Evolutionary conservation across 2,888 invertebrate species (phyloP), one percentile per base, ranked within the genome.

Genomic region (Prostheceraeus crozeri): DNA sequence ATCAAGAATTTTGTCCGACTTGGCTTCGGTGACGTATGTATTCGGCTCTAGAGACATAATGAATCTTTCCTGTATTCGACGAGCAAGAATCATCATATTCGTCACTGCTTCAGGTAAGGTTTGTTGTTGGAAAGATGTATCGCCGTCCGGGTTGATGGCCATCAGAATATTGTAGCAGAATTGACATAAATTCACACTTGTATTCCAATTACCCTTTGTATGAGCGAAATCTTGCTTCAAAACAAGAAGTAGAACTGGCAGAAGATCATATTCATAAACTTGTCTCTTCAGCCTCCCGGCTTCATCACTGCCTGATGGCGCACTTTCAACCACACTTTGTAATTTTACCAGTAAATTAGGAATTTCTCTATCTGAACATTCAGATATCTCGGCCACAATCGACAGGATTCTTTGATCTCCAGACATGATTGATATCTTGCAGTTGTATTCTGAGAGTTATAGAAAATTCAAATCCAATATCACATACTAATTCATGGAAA

Each of bases 161-260:
- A 21, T 14, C 14, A 59, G 27, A 6, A 60, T 16, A 30, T 56
- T 45, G 21, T 59, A 58, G 23, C 35, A 33, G 2, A 58, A 21
- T 8, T 35, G 35, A 3, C 70, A 69, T 3, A 76, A 65, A 27
- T 67, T 65, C 14, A 71, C 67, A 4, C 72, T 73, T 10, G 70
- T 70, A 11, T 66, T 65, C 76, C 76, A 76, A 57, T 72, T 71
- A 48, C 72, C 71, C 33, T 67, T 67, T 6, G 73, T 65, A 35
- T 71, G 67, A 57, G 67, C 68, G 64, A 68, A 74, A 61, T 76
- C 74, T 48, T 74, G 73, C 54, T 71, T 70, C n/a, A 76, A 62
- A 3, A 72, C 67, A 6, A 73, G 64, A 14, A 72, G 65, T 1
- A 73, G 64, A 1, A 72, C 70, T 33, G 71, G 69, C 3, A 72